These are phyloP conservation scores for Morone saxatilis DNA, from an alignment of 2,113 vertebrate species.

Conservation along the genomic window DNA sequence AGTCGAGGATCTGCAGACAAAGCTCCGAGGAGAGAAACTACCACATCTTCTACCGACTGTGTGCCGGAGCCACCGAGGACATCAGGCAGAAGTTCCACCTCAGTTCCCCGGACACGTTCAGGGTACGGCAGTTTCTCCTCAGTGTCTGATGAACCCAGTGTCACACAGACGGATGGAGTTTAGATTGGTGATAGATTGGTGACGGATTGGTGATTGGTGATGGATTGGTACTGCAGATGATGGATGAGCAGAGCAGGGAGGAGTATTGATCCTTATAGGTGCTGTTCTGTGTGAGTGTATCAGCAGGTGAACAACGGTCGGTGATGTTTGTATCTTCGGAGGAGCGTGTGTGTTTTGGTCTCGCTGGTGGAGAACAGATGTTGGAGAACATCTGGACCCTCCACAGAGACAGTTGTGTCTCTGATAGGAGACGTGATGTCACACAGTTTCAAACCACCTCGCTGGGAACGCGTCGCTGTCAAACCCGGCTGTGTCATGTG, in stretches of 20 bases:
- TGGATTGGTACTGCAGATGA: background rate
- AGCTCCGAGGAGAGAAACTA: conserved; percentile 97
- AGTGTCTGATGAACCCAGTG: too few species aligned
- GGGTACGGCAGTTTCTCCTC: conserved; percentile 81
- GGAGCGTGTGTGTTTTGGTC: background rate
- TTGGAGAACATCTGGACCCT: background rate
- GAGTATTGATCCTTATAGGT: background rate
- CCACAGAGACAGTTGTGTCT: background rate
- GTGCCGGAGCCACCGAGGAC: conserved; percentile 95
- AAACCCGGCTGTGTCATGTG: too few species aligned
- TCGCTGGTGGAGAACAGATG: background rate
- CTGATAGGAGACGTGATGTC: background rate
- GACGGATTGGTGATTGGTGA: too few species aligned
- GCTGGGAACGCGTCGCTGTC: too few species aligned
- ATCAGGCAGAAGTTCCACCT: conserved; percentile 93
- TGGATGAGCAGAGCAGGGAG: background rate
- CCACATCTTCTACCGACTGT: conserved; percentile 97
- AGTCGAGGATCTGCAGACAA: conserved; percentile 97
- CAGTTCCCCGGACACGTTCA: conserved; percentile 93
- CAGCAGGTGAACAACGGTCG: background rate
- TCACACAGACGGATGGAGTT: too few species aligned
- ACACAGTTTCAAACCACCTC: background rate
- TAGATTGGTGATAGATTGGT: too few species aligned
- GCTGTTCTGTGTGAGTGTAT: too few species aligned
- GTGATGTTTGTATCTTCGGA: background rate